Evolutionary conservation across 2,888 invertebrate genomes (phyloP).

Genomic region (Tiphia femorata): DNA sequence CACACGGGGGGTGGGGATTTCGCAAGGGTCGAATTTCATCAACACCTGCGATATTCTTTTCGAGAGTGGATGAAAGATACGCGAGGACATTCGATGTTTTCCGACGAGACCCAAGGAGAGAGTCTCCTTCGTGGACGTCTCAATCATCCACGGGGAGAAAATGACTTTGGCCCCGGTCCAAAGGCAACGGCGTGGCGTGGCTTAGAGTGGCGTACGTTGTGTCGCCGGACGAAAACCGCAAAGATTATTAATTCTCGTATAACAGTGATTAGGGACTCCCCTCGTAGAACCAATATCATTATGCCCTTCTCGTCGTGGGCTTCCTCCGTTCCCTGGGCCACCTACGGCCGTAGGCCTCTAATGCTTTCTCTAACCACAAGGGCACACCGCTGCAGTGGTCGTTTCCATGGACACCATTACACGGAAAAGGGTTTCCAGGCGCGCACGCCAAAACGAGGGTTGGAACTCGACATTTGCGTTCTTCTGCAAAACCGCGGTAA

Average conservation of each 20-base stretch:
- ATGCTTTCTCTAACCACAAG: constrained; percentile 35
- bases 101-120: no score
- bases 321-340: constrained; percentile 46
- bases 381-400: constrained; percentile 7
- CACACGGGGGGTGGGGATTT: no score
- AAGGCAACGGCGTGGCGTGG: constrained; percentile 34
- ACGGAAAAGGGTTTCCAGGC: no score
- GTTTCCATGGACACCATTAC: no score
- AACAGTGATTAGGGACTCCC: constrained; percentile 57
- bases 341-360: constrained; percentile 46
- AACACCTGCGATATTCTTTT: no score
- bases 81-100: no score
- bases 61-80: no score
- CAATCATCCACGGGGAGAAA: constrained; percentile 44
- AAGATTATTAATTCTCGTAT: constrained; percentile 63
- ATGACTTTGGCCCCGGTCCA: constrained; percentile 34
- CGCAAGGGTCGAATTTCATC: no score
- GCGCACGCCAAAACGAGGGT: no score
- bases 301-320: constrained; percentile 46
- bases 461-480: no score
- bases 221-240: constrained; percentile 53
- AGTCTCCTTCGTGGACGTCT: constrained; percentile 42
- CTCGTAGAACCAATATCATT: constrained; percentile 60
- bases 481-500: no score
- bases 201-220: no score